Base-by-base conservation (phyloP, 2,113 vertebrate species). In the Eulemur rufifrons region DNA sequence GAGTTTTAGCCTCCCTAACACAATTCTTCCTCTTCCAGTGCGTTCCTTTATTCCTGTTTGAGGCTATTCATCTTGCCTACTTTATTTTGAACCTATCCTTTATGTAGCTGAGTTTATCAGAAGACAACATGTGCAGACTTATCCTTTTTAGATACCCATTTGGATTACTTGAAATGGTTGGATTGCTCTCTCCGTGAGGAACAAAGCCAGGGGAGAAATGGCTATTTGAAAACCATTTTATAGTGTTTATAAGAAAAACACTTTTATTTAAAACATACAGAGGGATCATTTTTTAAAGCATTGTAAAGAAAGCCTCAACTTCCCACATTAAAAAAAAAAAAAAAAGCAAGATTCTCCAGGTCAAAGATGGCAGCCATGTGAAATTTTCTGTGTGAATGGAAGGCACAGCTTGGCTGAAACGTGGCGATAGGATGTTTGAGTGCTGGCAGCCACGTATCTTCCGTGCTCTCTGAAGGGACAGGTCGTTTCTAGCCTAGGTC, bases 401-500 rank as follows among this genome's bases (percentile, higher is more conserved):
- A 56, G 50, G 14, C 32, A 20, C 29, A 64, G 32, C 59, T 68
- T 89, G 52, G 71, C n/a, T 47, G 1, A 54, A 59, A 50, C 47
- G 9, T 54, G 27, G 50, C 13, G 5, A 1, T 71, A 1, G 8
- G 23, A 66, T 76, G 32, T 45, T 37, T 18, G 29, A 76, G 34
- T 94, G 47, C 25, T 34, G 59, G 77, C 91, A 18, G 47, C 42
- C 85, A 42, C 78, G 3, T 2, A 3, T 86, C 1, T 77, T 96
- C 64, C 71, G n/a, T 37, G 34, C 81, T 88, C 86, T 15, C 81
- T 96, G 15, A 76, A 93, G 37, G 54, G 73, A 95, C 98, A 92
- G 89, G 39, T 95, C 29, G 2, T 76, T 94, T 98, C 74, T 87
- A 89, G 81, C 78, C 93, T 89, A 76, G 86, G 93, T 90, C 89